Evolutionary conservation across 2,797 vertebrate genomes (phyloP).

Genomic region (Scarus forsteni): DNA sequence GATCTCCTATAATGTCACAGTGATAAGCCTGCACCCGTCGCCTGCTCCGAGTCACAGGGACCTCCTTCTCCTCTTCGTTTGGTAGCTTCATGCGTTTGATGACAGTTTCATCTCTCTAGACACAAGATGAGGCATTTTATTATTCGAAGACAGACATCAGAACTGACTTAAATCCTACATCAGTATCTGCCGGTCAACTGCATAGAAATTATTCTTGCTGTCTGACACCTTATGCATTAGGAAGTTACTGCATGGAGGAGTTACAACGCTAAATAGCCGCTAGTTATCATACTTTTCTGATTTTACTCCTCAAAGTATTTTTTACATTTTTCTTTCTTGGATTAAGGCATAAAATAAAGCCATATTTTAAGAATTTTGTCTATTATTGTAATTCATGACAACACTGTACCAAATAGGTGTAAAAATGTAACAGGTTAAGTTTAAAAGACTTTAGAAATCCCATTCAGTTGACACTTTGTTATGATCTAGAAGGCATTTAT

Average conservation of each 20-base stretch:
- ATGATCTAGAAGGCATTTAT: too few relatives aligned
- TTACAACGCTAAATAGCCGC: too few relatives aligned
- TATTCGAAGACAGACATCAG: background rate
- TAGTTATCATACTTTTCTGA: too few relatives aligned
- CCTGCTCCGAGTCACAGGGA: conserved; percentile 85
- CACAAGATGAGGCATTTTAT: background rate
- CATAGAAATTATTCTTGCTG: background rate
- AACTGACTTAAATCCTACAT: background rate
- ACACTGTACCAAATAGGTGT: too few relatives aligned
- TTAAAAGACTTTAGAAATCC: too few relatives aligned
- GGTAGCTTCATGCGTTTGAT: conserved; percentile 86
- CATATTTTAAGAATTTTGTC: too few relatives aligned
- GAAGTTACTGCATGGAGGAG: background rate
- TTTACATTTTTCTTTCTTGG: too few relatives aligned
- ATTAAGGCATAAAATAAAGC: too few relatives aligned
- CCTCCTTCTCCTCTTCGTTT: conserved; percentile 86
- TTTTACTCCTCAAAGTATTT: too few relatives aligned
- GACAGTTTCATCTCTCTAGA: conserved; percentile 83
- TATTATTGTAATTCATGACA: too few relatives aligned
- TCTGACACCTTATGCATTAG: background rate
- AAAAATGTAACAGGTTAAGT: too few relatives aligned
- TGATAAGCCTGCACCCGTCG: conserved; percentile 83
- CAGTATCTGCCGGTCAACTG: background rate
- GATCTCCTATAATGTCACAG: conserved; percentile 92
- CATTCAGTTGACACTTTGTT: too few relatives aligned